Conservation (phyloP, 2,888 invertebrate genomes). For the Pollenia angustigena region DNA sequence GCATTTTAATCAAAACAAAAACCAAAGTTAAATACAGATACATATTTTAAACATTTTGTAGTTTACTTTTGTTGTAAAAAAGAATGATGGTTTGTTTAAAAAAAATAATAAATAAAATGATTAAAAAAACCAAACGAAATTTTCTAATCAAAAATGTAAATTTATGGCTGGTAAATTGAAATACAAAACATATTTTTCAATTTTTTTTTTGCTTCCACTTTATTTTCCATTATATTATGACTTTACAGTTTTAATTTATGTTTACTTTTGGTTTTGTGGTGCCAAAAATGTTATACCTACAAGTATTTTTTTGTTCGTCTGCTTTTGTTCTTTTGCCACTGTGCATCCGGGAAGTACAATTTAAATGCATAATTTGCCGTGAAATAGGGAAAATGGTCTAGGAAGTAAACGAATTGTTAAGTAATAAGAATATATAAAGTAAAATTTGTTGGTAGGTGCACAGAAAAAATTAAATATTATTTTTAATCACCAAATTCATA, state of each 20-base stretch:
- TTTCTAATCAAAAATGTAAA: conserved; percentile 65
- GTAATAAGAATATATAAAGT: not conserved
- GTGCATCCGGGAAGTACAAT: conserved; percentile 55
- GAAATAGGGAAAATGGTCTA: conserved; percentile 20
- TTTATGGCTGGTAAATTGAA: conserved; percentile 60
- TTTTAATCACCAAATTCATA: no score
- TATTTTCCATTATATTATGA: conserved; percentile 48
- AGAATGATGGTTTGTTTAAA: conserved; percentile 12
- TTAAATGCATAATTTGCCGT: conserved; percentile 48
- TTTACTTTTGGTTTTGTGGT: conserved; percentile 30
- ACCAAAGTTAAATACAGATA: not conserved
- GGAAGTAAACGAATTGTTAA: conserved; percentile 12
- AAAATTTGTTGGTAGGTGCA: not conserved
- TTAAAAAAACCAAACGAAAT: conserved; percentile 16
- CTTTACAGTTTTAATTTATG: conserved; percentile 31
- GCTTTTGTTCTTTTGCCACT: conserved; percentile 16
- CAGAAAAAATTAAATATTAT: no score
- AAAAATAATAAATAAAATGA: conserved; percentile 23
- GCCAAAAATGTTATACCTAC: conserved; percentile 25
- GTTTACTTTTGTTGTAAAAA: conserved; percentile 8
- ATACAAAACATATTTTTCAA: conserved; percentile 17
- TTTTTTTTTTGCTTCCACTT: not conserved
- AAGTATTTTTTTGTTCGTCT: conserved; percentile 1
- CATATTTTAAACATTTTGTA: conserved; percentile 9
- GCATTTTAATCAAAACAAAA: conserved; percentile 18